Percentiles rank a stretch among this genome's conserved stretches.
Evolutionary conservation across 1,140 invertebrate genomes (phyloP).

Genomic region (Coenobita brevimanus): DNA sequence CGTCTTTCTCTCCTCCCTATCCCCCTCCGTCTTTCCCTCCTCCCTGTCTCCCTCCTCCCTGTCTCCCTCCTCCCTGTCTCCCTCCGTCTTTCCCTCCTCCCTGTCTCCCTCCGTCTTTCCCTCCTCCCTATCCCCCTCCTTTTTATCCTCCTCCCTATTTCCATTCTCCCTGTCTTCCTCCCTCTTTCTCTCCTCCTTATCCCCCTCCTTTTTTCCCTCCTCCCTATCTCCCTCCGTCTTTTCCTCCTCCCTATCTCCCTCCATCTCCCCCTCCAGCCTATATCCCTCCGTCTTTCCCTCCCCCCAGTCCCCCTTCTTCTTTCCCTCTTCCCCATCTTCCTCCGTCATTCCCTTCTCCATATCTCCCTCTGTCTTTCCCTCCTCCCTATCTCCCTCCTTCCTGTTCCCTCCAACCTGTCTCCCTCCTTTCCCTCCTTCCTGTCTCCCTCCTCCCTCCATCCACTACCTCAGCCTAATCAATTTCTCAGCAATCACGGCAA

Average conservation of each 20-base stretch:
- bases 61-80: too few species aligned
- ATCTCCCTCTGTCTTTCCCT: background rate
- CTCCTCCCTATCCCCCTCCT: too few species aligned
- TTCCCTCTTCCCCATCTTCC: background rate
- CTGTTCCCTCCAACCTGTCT: background rate
- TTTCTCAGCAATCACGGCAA: slow-evolving; percentile 21
- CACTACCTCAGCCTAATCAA: slow-evolving; percentile 5
- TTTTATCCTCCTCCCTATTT: too few species aligned
- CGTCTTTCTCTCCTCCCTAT: too few species aligned
- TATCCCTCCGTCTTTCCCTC: background rate
- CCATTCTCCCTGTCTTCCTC: too few species aligned
- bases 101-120: too few species aligned
- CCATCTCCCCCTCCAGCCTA: background rate
- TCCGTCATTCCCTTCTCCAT: background rate
- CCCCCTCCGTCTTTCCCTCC: too few species aligned
- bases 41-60: too few species aligned
- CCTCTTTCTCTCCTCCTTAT: too few species aligned
- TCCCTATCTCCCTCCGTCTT: background rate
- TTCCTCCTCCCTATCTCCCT: background rate
- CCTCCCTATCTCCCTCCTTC: background rate
- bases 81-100: too few species aligned
- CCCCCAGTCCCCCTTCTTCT: background rate
- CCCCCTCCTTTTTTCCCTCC: too few species aligned
- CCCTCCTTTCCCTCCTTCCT: background rate
- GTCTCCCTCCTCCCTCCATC: background rate